These are phyloP conservation scores for Hyperoplus immaculatus DNA, from an alignment of 2,797 vertebrate species.

Conservation along the genomic window DNA sequence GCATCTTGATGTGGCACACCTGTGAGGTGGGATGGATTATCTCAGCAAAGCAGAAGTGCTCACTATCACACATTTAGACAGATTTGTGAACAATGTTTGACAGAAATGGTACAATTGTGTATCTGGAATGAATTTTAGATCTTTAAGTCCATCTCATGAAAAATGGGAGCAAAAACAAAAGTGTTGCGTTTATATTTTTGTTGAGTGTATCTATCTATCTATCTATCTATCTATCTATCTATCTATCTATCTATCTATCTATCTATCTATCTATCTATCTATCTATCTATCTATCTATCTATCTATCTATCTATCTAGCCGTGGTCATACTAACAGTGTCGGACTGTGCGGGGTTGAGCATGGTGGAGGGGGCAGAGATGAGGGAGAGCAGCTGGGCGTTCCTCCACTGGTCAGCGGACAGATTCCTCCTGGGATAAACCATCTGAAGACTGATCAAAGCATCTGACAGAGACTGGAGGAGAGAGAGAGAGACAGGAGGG, in stretches of 20 bases:
- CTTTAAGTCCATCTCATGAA: no score
- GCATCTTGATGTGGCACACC: no score
- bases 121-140: no score
- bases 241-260: neutral
- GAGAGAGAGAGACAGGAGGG: neutral
- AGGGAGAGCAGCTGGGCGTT: constrained; percentile 97
- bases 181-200: no score
- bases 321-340: constrained; percentile 89
- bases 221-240: neutral
- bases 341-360: constrained; percentile 99
- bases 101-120: no score
- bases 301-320: neutral
- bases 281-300: neutral
- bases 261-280: neutral
- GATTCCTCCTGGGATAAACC: constrained; percentile 97
- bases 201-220: no score
- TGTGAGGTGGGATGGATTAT: no score
- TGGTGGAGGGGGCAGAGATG: constrained; percentile 97
- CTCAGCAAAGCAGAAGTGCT: no score
- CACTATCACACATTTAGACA: no score
- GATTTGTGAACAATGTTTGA: no score
- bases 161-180: no score
- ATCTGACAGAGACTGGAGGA: constrained; percentile 93
- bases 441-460: constrained; percentile 97
- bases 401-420: constrained; percentile 99